Percentiles rank a stretch among this genome's conserved stretches.
Evolutionary conservation across 2,888 invertebrate species (phyloP).

Genomic region (Embidobia sp.): DNA sequence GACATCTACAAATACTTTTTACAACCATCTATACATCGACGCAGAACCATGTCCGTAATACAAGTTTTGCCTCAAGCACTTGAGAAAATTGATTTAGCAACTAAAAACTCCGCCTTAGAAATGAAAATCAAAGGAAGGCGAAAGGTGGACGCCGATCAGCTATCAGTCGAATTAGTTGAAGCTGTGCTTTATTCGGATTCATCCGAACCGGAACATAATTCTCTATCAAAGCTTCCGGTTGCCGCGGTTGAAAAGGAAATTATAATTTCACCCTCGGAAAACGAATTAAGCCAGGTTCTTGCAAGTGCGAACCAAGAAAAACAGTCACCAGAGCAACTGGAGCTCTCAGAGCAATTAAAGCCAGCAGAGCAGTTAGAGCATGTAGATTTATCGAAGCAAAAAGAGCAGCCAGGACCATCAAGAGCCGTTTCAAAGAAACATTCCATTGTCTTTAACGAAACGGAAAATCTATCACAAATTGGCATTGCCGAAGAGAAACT

Average conservation of each 20-base stretch:
- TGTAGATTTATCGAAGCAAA: no score
- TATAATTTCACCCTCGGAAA: conserved; percentile 17
- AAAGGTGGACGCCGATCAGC: conserved; percentile 64
- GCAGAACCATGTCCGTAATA: conserved; percentile 69
- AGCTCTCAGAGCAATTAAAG: no score
- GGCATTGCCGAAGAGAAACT: conserved; percentile 9
- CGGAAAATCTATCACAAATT: conserved; percentile 7
- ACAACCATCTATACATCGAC: conserved; percentile 66
- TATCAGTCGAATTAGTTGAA: conserved; percentile 68
- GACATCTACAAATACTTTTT: conserved; percentile 70
- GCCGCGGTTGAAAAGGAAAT: conserved; percentile 43
- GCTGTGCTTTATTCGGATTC: conserved; percentile 18
- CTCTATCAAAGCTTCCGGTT: conserved; percentile 31
- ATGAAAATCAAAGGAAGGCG: conserved; percentile 6
- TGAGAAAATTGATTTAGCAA: conserved; percentile 10
- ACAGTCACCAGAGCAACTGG: neutral
- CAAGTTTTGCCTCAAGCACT: conserved; percentile 63
- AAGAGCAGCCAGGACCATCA: no score
- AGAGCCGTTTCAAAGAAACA: neutral
- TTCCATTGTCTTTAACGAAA: conserved; percentile 2
- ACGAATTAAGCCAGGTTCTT: conserved; percentile 15
- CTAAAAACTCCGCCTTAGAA: neutral
- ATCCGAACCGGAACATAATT: conserved; percentile 22
- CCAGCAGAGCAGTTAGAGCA: no score
- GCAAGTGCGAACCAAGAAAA: conserved; percentile 17